Conservation (phyloP, 1,140 invertebrate species). For the Drosophila littoralis region DNA sequence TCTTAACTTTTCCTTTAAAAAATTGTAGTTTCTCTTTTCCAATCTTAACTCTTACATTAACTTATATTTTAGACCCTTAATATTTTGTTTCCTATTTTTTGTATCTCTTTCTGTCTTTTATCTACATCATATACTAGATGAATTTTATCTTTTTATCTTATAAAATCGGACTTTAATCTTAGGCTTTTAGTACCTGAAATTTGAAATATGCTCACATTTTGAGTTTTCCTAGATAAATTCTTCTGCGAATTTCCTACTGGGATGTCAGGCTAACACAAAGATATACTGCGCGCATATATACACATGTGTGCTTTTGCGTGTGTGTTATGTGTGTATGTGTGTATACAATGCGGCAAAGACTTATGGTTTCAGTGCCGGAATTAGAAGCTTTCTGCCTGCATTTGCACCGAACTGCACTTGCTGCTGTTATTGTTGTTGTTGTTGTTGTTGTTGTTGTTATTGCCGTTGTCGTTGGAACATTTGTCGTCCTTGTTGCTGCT, state of each 20-base stretch:
- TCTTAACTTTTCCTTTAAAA: too few relatives aligned
- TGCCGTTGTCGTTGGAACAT: constrained; percentile 74
- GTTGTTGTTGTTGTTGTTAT: constrained; percentile 53
- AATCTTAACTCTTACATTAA: too few relatives aligned
- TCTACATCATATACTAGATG: too few relatives aligned
- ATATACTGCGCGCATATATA: constrained; percentile 11
- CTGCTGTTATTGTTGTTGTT: constrained; percentile 42
- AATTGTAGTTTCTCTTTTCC: too few relatives aligned
- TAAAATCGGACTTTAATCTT: too few relatives aligned
- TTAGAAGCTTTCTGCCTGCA: constrained; percentile 82
- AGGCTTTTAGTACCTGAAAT: too few relatives aligned
- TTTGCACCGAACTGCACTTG: constrained; percentile 67
- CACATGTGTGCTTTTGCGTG: not conserved
- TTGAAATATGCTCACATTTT: not conserved
- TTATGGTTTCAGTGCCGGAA: constrained; percentile 82
- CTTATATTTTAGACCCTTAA: too few relatives aligned
- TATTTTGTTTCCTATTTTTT: too few relatives aligned
- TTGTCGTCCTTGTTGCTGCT: constrained; percentile 81
- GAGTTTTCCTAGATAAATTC: not conserved
- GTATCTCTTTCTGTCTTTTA: too few relatives aligned
- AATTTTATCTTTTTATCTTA: too few relatives aligned
- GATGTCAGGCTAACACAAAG: constrained; percentile 19
- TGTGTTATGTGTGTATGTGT: constrained; percentile 33
- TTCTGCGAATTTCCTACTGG: constrained; percentile 21
- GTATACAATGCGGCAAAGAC: constrained; percentile 80